Conservation (phyloP, 2,113 vertebrate species). For the Murina feae region DNA sequence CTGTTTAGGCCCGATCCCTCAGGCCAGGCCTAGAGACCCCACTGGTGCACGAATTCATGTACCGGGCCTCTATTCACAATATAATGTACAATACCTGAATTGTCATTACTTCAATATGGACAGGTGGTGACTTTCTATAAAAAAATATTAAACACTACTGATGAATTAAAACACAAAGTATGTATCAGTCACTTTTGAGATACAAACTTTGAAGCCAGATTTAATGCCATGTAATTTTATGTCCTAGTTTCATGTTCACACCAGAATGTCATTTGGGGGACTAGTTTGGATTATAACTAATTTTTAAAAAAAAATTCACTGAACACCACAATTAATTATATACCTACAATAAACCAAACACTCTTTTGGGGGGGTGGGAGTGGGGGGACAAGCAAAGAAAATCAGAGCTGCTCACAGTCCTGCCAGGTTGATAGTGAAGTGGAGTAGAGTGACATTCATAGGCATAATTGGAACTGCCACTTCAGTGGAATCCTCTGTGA, state of each 20-base stretch:
- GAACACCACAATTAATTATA: neutral
- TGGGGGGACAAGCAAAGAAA: neutral
- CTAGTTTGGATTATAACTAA: neutral
- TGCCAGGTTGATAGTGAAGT: neutral
- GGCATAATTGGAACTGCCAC: neutral
- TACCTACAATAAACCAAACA: neutral
- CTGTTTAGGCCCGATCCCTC: too few species aligned
- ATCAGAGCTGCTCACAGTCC: neutral
- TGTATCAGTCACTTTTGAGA: neutral
- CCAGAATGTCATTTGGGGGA: neutral
- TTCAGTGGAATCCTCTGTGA: neutral
- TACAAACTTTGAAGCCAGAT: neutral
- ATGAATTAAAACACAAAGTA: neutral
- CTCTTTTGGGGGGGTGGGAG: neutral
- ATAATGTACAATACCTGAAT: neutral
- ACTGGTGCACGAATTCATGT: too few species aligned
- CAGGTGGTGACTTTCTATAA: neutral
- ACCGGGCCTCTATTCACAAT: neutral
- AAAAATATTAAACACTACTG: neutral
- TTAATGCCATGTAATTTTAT: neutral
- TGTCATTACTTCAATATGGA: neutral
- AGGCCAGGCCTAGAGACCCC: too few species aligned
- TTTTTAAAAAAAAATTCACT: neutral
- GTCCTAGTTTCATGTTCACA: neutral
- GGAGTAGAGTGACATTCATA: neutral